Evolutionary conservation across 2,113 vertebrate genomes (phyloP).

Genomic region (Semnornis frantzii): DNA sequence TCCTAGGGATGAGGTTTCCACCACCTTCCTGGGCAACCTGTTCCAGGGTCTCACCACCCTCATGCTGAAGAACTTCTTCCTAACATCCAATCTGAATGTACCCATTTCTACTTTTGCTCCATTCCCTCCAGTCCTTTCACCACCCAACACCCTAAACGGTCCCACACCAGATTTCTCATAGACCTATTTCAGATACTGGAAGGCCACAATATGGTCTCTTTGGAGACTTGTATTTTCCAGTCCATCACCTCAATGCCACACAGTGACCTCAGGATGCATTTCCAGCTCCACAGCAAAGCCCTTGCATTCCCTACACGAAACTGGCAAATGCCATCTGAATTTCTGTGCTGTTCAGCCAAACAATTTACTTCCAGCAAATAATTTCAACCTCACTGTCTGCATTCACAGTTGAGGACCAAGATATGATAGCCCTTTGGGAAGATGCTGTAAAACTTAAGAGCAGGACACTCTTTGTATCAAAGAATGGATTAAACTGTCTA

Average conservation of each 20-base stretch:
- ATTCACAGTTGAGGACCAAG: not conserved
- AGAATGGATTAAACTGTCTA: not conserved
- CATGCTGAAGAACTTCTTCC: no score
- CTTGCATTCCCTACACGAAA: not conserved
- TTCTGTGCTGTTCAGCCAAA: not conserved
- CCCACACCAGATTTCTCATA: no score
- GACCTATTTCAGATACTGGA: no score
- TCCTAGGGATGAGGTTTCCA: no score
- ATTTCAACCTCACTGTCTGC: not conserved
- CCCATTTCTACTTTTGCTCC: no score
- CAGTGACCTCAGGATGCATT: not conserved
- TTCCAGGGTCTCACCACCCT: no score
- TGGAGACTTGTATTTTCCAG: not conserved
- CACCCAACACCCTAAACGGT: no score
- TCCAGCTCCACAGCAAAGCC: not conserved
- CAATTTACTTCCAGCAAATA: not conserved
- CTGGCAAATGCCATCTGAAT: not conserved
- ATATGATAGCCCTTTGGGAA: not conserved
- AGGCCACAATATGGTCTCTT: no score
- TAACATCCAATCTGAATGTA: no score
- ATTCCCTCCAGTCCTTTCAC: no score
- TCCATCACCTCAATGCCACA: not conserved
- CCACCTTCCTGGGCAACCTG: no score
- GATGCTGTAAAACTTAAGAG: not conserved
- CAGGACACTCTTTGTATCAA: not conserved